These are phyloP conservation scores for Entomyzon cyanotis DNA, from an alignment of 2,113 vertebrate species.

Conservation along the genomic window DNA sequence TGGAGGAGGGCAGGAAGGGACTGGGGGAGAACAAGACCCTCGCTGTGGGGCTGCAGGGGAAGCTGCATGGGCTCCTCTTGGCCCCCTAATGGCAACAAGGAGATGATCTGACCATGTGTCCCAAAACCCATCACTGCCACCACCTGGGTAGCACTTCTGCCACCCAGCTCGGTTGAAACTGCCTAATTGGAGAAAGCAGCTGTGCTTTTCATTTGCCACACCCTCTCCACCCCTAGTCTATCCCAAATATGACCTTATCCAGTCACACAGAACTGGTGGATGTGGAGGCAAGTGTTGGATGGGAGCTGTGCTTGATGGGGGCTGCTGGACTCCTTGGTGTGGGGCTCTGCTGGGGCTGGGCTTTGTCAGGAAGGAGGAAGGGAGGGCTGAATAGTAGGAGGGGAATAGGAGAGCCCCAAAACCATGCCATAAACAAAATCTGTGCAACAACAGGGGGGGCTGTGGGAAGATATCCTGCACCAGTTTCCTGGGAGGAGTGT, in stretches of 20 bases:
- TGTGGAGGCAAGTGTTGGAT: neutral
- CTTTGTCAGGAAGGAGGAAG: neutral
- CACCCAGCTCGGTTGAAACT: neutral
- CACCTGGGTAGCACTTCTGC: neutral
- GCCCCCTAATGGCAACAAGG: neutral
- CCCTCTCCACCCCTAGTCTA: neutral
- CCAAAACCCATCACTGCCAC: neutral
- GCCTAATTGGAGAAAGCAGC: neutral
- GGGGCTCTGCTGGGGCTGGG: neutral
- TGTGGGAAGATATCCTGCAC: neutral
- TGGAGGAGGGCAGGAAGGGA: neutral
- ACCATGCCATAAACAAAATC: neutral
- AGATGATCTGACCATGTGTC: neutral
- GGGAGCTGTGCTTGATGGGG: neutral
- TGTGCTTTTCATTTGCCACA: neutral
- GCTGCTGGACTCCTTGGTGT: neutral
- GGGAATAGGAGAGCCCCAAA: neutral
- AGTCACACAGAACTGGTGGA: neutral
- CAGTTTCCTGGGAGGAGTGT: neutral
- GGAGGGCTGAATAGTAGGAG: neutral
- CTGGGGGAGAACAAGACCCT: neutral
- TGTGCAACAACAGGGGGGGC: neutral
- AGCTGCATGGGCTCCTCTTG: neutral
- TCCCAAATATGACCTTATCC: neutral
- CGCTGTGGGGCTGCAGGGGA: neutral